Conservation (phyloP, 2,113 vertebrate species). For the Psilopogon haemacephalus region DNA sequence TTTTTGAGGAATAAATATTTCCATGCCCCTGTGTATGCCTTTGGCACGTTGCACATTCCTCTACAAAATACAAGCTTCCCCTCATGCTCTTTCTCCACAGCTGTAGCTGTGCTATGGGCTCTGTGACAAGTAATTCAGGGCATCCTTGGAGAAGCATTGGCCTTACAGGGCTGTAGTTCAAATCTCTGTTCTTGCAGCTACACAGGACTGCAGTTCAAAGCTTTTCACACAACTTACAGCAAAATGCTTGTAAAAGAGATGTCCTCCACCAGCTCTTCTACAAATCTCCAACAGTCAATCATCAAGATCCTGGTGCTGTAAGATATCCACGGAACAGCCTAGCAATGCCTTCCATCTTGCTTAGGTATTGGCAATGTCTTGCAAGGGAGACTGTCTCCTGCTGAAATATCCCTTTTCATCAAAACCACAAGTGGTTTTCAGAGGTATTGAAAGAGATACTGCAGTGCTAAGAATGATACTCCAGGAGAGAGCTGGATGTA, state of each 20-base stretch:
- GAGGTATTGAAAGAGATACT: not conserved
- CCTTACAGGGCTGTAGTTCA: not conserved
- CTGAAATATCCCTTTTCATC: slow-evolving; percentile 2
- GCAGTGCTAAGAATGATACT: slow-evolving; percentile 5
- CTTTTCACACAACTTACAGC: not conserved
- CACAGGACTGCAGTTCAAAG: not conserved
- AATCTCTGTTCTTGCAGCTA: not conserved
- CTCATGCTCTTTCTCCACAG: not conserved
- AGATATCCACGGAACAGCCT: not conserved
- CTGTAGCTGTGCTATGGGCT: not conserved
- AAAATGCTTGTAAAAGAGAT: not conserved
- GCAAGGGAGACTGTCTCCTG: not conserved
- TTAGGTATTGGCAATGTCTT: not conserved
- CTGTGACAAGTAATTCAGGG: not conserved
- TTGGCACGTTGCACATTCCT: not conserved
- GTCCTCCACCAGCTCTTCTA: not conserved
- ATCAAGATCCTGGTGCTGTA: not conserved
- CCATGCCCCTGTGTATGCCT: not conserved
- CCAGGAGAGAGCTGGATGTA: slow-evolving; percentile 13
- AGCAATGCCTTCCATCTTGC: not conserved
- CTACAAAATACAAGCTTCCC: not conserved
- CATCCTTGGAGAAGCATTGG: not conserved
- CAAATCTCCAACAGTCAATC: not conserved
- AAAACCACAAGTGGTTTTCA: not conserved
- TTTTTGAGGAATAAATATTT: not conserved